Conservation (phyloP, 2,113 vertebrate species). For the Saimiri boliviensis region DNA sequence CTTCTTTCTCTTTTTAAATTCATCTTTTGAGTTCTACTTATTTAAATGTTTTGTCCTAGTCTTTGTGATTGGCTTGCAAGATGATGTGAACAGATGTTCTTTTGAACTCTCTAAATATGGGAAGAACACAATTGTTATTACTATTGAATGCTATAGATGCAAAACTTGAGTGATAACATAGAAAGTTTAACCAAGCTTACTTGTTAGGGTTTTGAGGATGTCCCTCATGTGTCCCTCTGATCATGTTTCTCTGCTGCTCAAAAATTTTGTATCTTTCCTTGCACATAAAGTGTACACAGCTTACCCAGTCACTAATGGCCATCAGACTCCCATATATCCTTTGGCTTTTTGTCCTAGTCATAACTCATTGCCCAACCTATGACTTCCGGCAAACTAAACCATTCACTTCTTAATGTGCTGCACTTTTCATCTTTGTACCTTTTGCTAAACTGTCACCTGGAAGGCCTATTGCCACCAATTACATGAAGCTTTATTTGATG, state of each 20-base stretch:
- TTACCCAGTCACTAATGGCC: background rate
- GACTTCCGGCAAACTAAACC: conserved; percentile 21
- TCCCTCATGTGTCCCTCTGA: background rate
- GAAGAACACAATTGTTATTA: background rate
- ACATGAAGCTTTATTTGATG: background rate
- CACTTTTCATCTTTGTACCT: background rate
- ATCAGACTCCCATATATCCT: background rate
- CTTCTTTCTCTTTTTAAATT: conserved; percentile 9
- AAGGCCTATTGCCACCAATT: background rate
- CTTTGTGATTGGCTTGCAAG: conserved; percentile 25
- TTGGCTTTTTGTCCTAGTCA: background rate
- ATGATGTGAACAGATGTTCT: background rate
- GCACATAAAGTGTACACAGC: background rate
- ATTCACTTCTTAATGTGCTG: background rate
- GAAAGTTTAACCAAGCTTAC: background rate
- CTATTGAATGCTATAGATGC: background rate
- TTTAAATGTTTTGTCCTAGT: background rate
- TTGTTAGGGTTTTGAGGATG: background rate
- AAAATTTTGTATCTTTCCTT: background rate
- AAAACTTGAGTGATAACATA: background rate
- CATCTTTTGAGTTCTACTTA: background rate
- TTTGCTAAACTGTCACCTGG: background rate
- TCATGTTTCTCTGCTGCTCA: background rate
- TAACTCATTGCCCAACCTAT: background rate
- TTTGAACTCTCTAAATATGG: background rate